Base-by-base conservation (phyloP, 2,797 vertebrate species). In the Spondyliosoma cantharus region DNA sequence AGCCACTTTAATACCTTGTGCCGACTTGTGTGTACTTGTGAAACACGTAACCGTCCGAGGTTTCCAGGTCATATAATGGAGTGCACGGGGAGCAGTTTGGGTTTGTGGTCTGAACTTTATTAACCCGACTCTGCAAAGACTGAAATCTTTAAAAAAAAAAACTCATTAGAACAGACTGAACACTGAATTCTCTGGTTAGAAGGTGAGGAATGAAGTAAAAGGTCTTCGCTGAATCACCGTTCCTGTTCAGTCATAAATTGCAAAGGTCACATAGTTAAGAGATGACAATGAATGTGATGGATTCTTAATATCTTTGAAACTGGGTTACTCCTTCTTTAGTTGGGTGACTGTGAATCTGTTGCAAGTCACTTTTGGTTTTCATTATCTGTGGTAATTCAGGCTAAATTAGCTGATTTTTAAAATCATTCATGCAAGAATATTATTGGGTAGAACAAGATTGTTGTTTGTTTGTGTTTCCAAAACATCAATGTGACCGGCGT, bases 211-310 rank as follows among this genome's bases (percentile, higher is more conserved):
- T 63, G 57, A 74, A 59, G 19, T 27, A 73, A 81, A 75, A 60
- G 65, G 48, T 80, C 68, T 61, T 64, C 24, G 67, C 65, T 83
- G 60, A 81, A 66, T 57, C 74, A 13, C 24, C 24, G 37, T 60
- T 49, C 7, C 17, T 48, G 12, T 27, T 59, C 58, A 53, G 48
- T 45, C 58, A 70, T 49, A 57, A 66, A 78, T 43, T 62, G 17
- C 60, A 87, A 85, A 79, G 78, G 83, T 87, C 78, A 81, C 60
- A n/a, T 9, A 71, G 64, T 64, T 76, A 68, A 76, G 57, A 4
- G 13, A 83, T 46, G 45, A 53, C 43, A 62, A 69, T 78, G 49
- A 80, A 66, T 63, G 71, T 68, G 59, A 78, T 29, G 59, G 61
- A 73, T 62, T 73, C 54, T 57, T 49, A 24, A 60, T 54, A 61